phyloP scores from a whole-genome alignment of 1,140 invertebrate genomes.

The Heliconius hewitsoni region DNA sequence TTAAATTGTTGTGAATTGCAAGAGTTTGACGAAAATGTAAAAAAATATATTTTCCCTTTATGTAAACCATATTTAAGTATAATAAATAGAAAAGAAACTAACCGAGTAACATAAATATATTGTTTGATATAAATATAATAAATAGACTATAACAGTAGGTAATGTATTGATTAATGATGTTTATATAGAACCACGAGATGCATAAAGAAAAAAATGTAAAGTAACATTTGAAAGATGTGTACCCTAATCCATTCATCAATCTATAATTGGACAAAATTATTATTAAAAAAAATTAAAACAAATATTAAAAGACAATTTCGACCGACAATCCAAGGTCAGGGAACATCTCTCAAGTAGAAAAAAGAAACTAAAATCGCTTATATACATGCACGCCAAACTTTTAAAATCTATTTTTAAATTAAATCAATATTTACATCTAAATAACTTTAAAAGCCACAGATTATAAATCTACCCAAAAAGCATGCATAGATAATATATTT shows the following conservation, averaged over 20 bases:
- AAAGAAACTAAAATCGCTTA: constrained; percentile 29
- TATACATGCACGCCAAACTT: constrained; percentile 55
- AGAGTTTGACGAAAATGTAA: background rate
- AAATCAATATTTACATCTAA: constrained; percentile 15
- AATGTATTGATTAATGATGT: background rate
- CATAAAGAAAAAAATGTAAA: constrained; percentile 1
- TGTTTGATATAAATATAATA: background rate
- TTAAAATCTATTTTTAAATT: constrained; percentile 18
- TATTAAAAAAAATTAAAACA: constrained; percentile 9
- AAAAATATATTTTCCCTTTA: background rate
- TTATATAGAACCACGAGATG: background rate
- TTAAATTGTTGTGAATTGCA: background rate
- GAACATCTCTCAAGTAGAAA: constrained; percentile 77
- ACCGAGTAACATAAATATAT: background rate
- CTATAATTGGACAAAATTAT: constrained; percentile 53
- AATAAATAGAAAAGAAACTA: no score
- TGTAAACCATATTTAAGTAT: background rate
- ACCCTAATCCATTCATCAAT: constrained; percentile 60
- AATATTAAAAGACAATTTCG: constrained; percentile 22
- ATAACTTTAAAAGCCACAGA: constrained; percentile 10
- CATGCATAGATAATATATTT: constrained; percentile 18
- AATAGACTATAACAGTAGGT: background rate
- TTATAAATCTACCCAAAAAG: constrained; percentile 16
- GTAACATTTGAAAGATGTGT: constrained; percentile 69
- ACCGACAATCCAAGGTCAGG: constrained; percentile 71